Evolutionary conservation across 2,797 vertebrate species (phyloP), one percentile per base, ranked within the genome.

Genomic region (Notamacropus eugenii): DNA sequence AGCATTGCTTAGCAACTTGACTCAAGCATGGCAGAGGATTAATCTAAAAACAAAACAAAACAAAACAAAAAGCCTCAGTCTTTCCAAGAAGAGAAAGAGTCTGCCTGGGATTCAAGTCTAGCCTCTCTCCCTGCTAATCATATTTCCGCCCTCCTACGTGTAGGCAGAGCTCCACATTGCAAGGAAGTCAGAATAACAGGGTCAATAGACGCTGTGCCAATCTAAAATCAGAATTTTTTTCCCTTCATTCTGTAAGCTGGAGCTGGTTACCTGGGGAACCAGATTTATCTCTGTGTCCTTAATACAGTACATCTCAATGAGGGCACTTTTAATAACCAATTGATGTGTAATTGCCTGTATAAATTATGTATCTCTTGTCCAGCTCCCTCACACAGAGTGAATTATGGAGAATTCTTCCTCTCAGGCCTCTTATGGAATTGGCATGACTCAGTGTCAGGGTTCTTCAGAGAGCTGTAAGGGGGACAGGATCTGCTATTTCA

Each of bases 311-410:
- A 98, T 98, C 97, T 97, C 97, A 97, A 97, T 97, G 98, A 98
- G 98, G 98, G 98, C 98, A 98, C 98, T 98, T 99, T 98, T 98
- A 99, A 98, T 99, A 99, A 99, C 98, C 98, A 98, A 98, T 98
- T 99, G 98, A 98, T 98, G 98, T 97, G 97, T 98, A 99, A 99
- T 98, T 98, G 98, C 97, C 96, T 97, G 97, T 96, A 98, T 99
- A 98, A 99, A 99, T 99, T 98, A 99, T 98, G 97, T 97, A 98
- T 98, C 96, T 98, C 9, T 1, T 94, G 95, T 96, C 96, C 0
- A n/a, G 97, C 97, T 97, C 97, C 27, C n/a, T 91, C 10, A 22
- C 58, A 91, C 14, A 3, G 55, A 67, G 95, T 98, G 98, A 98
- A 96, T 98, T 98, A 98, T 98, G 96, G 97, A 97, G 98, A 97